Base-by-base conservation (phyloP, 2,113 vertebrate species). In the Sapayoa aenigma region DNA sequence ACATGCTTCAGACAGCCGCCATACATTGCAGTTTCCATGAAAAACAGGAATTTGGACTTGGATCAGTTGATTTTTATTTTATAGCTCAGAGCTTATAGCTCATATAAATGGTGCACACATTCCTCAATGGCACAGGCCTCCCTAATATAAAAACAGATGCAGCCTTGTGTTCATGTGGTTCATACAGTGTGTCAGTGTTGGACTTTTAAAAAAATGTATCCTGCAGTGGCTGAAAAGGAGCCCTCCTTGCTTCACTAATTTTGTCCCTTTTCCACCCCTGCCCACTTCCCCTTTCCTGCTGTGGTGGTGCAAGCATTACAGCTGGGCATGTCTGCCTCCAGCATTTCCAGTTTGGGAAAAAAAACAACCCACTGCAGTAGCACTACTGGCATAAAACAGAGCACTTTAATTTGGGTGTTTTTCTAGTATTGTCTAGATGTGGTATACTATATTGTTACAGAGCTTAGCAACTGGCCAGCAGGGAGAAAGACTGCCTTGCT, bases 11-110 rank as follows among this genome's bases (percentile, higher is more conserved):
- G 84, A 50, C 94, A 96, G 91, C n/a, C 35, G 0, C 87, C 84
- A 94, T 91, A 91, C 93, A 82, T 88, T 5, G 86, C 78, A 89
- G 55, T 97, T 97, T 96, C 94, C 94, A 97, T 84, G 73, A 93
- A 96, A 94, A 96, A 96, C 90, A 95, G 95, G 85, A 96, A 90
- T 90, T 93, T 96, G 94, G 96, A 90, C 88, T 71, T 92, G 88
- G 68, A 96, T 93, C 49, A 92, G 79, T 89, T 90, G 76, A 37
- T 39, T 86, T 95, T 87, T 58, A 83, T 75, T 94, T 95, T 94
- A 93, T 53, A 92, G 93, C 82, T 92, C 67, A 47, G 44, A 66
- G 37, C 90, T 77, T 96, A 95, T 91, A 95, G 94, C 88, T 68
- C 90, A 65, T 68, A 92, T 90, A 95, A 95, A 83, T 55, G 72